A percentile compares a stretch with the other conserved stretches of the same genome.
Evolutionary conservation across 2,113 vertebrate genomes (phyloP).

Genomic region (Ceyx margarethae): DNA sequence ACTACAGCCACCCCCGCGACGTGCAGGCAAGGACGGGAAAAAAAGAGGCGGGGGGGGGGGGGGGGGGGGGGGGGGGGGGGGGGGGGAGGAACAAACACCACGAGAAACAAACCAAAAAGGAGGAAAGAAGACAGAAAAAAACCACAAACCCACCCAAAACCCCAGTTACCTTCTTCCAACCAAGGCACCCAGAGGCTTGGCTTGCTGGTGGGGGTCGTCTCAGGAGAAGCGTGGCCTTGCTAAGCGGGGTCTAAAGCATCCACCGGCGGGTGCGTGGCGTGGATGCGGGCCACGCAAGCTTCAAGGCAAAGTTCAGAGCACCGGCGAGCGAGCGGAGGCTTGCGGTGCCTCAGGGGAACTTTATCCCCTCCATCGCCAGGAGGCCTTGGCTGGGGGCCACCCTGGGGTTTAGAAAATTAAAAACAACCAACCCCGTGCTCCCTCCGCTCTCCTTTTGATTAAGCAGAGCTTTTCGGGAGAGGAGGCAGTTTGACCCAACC

Average conservation of each 20-base stretch:
- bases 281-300: background rate
- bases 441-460: background rate
- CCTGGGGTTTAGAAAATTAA: conserved; percentile 34
- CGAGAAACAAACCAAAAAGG: background rate
- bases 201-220: background rate
- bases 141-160: background rate
- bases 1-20: no score
- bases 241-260: background rate
- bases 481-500: background rate
- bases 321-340: background rate
- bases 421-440: conserved; percentile 24
- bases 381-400: conserved; percentile 58
- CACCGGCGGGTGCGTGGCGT: rapidly evolving
- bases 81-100: no score
- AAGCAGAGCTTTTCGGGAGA: background rate
- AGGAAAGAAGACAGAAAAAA: background rate
- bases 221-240: background rate
- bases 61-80: no score
- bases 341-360: conserved; percentile 17
- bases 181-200: background rate
- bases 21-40: no score
- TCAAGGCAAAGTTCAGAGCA: conserved; percentile 60
- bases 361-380: conserved; percentile 52
- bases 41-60: no score
- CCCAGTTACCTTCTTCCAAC: conserved; percentile 9